Conservation (phyloP, 2,888 invertebrate species). For the Pandemis corylana region DNA sequence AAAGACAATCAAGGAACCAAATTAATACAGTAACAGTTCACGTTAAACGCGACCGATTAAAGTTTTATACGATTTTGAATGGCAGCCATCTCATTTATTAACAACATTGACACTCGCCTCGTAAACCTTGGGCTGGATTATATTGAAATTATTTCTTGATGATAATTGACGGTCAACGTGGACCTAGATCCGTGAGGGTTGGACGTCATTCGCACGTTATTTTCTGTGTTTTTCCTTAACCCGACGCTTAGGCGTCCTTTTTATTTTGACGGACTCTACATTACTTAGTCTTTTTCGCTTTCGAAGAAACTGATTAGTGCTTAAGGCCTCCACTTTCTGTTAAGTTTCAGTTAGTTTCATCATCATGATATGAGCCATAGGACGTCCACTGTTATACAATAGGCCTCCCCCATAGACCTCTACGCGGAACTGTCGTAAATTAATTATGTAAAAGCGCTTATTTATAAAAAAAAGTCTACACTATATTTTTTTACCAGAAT, state of each 20-base stretch:
- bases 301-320: too few relatives aligned
- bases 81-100: constrained; percentile 8
- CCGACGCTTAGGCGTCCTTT: background rate
- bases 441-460: too few relatives aligned
- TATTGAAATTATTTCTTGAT: constrained; percentile 15
- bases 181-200: constrained; percentile 30
- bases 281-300: too few relatives aligned
- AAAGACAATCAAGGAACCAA: constrained; percentile 17
- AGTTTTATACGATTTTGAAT: constrained; percentile 35
- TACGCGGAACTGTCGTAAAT: too few relatives aligned
- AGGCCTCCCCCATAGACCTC: too few relatives aligned
- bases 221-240: background rate
- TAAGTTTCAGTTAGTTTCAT: too few relatives aligned
- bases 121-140: constrained; percentile 31
- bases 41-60: constrained; percentile 15
- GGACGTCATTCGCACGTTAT: background rate
- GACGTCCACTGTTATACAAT: background rate
- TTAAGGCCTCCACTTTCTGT: too few relatives aligned
- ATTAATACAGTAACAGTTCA: background rate
- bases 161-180: constrained; percentile 7
- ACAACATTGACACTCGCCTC: background rate
- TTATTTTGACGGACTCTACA: too few relatives aligned
- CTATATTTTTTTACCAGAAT: too few relatives aligned
- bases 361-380: too few relatives aligned
- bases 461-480: too few relatives aligned